These are phyloP conservation scores for Ophion costatus DNA, from an alignment of 2,888 invertebrate species.

Conservation along the genomic window DNA sequence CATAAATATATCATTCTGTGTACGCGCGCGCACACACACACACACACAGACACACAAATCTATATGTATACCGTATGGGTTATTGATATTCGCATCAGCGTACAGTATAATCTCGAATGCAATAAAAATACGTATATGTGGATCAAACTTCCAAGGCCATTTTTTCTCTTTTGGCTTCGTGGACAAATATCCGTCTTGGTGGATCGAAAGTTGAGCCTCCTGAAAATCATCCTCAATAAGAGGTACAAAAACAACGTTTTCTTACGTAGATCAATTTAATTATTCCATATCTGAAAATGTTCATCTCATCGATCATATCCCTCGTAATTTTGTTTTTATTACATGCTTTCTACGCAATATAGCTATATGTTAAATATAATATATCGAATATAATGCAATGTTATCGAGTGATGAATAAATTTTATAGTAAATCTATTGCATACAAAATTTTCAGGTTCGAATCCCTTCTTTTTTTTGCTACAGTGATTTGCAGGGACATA, in stretches of 20 bases:
- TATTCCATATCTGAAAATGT: background rate
- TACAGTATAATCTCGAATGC: slow-evolving; percentile 43
- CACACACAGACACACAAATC: background rate
- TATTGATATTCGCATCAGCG: slow-evolving; percentile 45
- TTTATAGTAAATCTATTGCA: slow-evolving; percentile 74
- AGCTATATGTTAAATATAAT: slow-evolving; percentile 63
- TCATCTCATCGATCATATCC: slow-evolving; percentile 43
- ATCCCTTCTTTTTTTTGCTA: slow-evolving; percentile 36
- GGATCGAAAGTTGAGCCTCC: slow-evolving; percentile 12
- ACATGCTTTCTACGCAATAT: slow-evolving; percentile 52
- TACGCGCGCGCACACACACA: too few species aligned
- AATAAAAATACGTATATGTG: slow-evolving; percentile 7
- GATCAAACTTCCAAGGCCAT: slow-evolving; percentile 6
- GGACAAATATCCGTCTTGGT: background rate
- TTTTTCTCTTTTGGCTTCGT: slow-evolving; percentile 21
- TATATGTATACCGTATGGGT: slow-evolving; percentile 53
- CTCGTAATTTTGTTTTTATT: slow-evolving; percentile 58
- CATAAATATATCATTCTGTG: slow-evolving; percentile 66
- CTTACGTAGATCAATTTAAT: slow-evolving; percentile 38
- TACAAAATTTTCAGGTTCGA: slow-evolving; percentile 38
- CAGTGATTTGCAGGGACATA: slow-evolving; percentile 9
- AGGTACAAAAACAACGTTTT: slow-evolving; percentile 33
- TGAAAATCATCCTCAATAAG: slow-evolving; percentile 46
- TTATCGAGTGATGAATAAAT: slow-evolving; percentile 77
- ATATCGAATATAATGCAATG: slow-evolving; percentile 67